Base-by-base conservation (phyloP, 2,113 vertebrate species). In the Alexandromys fortis region DNA sequence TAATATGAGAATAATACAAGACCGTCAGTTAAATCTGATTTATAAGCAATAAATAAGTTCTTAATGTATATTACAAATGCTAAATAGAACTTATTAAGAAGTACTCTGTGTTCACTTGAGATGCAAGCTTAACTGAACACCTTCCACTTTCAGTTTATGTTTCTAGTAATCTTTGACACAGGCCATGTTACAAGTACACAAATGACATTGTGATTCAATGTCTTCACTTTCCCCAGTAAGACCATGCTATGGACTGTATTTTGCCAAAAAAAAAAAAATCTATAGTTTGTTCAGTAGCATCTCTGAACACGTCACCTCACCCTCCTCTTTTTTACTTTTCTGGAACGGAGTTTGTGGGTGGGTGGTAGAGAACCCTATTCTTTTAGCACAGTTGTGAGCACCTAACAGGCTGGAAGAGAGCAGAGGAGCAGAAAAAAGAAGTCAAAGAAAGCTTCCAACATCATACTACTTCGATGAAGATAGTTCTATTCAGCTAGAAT, bases 1-100 rank as follows among this genome's bases (percentile, higher is more conserved):
- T 19, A 94, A 86, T 47, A 30, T 83, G 52, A 91, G 63, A 89
- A 89, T 28, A 94, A 86, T 47, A 30, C 7, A 94, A 21, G 61
- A 68, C 11, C 55, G 24, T 76, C 11, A 67, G 24, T 76, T 86
- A 68, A 75, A 93, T 87, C 67, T 92, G 58, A 89, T 58, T 85
- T 93, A 49, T 89, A 68, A 73, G 88, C 10, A 38, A 19, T 63
- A 28, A 73, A 93, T 47, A 72, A 38, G 16, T 47, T 67, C 65
- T 86, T 28, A 45, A 67, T 28, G 3, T 33, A 38, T 42, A 17
- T 61, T 86, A 58, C 63, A 45, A 93, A 94, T 85, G 61, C 58
- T 87, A 16, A 42, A 88, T 76, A 26, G 24, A 9, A 35, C 26
- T 55, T 73, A 61, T 10, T 82, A 52, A 91, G 78, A 83, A 95